Evolutionary conservation across 1,140 invertebrate genomes (phyloP).

Genomic region (Drosophila varians): DNA sequence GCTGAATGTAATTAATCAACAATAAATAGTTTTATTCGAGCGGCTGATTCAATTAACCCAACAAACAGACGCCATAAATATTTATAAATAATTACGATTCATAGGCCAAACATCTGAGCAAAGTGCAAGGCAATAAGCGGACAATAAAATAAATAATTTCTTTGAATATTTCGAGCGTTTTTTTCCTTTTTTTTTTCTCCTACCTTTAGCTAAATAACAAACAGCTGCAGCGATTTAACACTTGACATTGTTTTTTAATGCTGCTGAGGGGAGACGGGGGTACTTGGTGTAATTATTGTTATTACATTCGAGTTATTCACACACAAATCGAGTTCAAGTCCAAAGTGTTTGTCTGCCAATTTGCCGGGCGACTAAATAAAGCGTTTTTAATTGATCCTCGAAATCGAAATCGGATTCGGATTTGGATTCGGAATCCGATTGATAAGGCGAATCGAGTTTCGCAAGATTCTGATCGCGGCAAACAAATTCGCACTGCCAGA

Average conservation of each 20-base stretch:
- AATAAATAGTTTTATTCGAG: conserved; percentile 60
- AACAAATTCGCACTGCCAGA: conserved; percentile 3
- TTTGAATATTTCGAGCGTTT: conserved; percentile 38
- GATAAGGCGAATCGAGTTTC: conserved; percentile 50
- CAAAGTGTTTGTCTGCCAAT: conserved; percentile 46
- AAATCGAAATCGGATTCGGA: conserved; percentile 4
- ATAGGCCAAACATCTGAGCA: conserved; percentile 38
- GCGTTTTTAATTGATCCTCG: conserved; percentile 67
- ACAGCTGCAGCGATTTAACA: conserved; percentile 51
- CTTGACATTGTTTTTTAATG: conserved; percentile 70
- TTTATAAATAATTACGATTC: conserved; percentile 55
- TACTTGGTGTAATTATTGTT: conserved; percentile 44
- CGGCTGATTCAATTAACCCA: conserved; percentile 51
- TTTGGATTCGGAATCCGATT: conserved; percentile 17
- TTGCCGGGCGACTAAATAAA: conserved; percentile 69
- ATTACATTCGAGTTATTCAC: conserved; percentile 44
- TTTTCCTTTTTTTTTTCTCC: conserved; percentile 6
- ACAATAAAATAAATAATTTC: conserved; percentile 51
- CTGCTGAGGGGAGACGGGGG: background rate
- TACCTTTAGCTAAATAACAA: background rate
- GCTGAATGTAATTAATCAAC: conserved; percentile 69
- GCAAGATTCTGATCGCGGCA: background rate
- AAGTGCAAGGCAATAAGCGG: conserved; percentile 42
- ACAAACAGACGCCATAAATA: conserved; percentile 55
- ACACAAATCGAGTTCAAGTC: conserved; percentile 66